Evolutionary conservation across 2,888 invertebrate genomes (phyloP), one percentile per base, ranked within the genome.

Genomic region (Coelogynopora nodosa): DNA sequence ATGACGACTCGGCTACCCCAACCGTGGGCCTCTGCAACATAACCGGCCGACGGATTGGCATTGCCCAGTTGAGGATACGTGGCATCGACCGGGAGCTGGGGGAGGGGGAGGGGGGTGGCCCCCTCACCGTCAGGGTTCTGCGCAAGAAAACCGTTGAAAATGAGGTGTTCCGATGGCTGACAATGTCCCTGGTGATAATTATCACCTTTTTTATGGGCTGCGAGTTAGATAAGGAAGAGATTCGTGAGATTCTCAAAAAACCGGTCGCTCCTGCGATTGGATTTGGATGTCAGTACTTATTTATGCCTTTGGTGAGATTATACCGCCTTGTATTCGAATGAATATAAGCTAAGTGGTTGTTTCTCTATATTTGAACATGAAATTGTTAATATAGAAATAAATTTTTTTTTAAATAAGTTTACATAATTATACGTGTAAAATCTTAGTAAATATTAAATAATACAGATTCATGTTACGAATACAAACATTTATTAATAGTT

Each of bases 271-370:
- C 88, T 49, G 30, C 29, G 2, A 88, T 88, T 49, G 88, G 88
- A 13, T 81, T 88, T 26, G 23, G 10, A 26, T 87, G 88, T 30
- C 88, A 88, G 82, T 88, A 83, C 67, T 1, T 87, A 18, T 13
- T 88, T 5, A 88, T 88, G 88, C 87, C 88, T 0, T 82, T 88
- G 80, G 88, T 88, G 67, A 88, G 88, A 5, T 10, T 18, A 49
- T 49, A 49, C 5, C 18, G n/a, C n/a, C n/a, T n/a, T n/a, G n/a
- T n/a, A n/a, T n/a, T n/a, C n/a, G n/a, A n/a, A n/a, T n/a, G n/a
- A n/a, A n/a, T n/a, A n/a, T n/a, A n/a, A n/a, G n/a, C n/a, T n/a
- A n/a, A n/a, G n/a, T n/a, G n/a, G n/a, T n/a, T n/a, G n/a, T n/a
- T n/a, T n/a, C n/a, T n/a, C n/a, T n/a, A n/a, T n/a, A n/a, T n/a